Base-by-base conservation (phyloP, 2,797 vertebrate species). In the Halcyon leucocephala region DNA sequence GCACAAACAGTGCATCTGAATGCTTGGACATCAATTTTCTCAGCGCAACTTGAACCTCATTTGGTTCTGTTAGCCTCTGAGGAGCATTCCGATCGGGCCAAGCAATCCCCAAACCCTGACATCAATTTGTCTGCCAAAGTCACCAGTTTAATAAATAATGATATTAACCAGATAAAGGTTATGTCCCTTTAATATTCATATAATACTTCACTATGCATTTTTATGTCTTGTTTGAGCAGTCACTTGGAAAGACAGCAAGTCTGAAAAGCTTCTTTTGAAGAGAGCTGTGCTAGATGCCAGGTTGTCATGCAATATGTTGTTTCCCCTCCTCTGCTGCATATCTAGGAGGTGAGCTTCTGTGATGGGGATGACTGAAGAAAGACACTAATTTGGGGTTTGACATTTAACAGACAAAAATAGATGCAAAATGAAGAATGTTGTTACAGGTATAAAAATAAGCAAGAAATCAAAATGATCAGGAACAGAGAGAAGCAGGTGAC, bases 131-230 rank as follows among this genome's bases (percentile, higher is more conserved):
- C 65, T 95, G 57, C 79, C 62, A 52, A 74, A 91, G 55, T 49
- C 44, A 33, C 39, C 42, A 48, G 46, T 73, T 93, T 54, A 81
- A 79, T 82, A 94, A 92, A 81, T 48, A 89, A 83, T 81, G 17
- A 9, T 65, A 55, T 91, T 74, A 79, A 10, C 48, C 72, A 93
- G 65, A 58, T 67, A 88, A 60, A 73, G 61, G n/a, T 86, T 55
- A 20, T 79, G 39, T 58, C 5, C 57, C 35, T 93, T 90, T 84
- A 95, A 91, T 93, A 94, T 69, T 92, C 22, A 55, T 74, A 58
- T 37, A 83, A 41, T 28, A 22, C 61, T 81, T 87, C 49, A 26
- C 61, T 41, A 1, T 89, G 61, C 62, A 33, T 83, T 85, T 95
- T 82, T 52, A 3, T 71, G 6, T 81, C 66, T 72, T 70, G 15